Evolutionary conservation across 2,888 invertebrate species (phyloP).

Genomic region (Halictus quadricinctus): DNA sequence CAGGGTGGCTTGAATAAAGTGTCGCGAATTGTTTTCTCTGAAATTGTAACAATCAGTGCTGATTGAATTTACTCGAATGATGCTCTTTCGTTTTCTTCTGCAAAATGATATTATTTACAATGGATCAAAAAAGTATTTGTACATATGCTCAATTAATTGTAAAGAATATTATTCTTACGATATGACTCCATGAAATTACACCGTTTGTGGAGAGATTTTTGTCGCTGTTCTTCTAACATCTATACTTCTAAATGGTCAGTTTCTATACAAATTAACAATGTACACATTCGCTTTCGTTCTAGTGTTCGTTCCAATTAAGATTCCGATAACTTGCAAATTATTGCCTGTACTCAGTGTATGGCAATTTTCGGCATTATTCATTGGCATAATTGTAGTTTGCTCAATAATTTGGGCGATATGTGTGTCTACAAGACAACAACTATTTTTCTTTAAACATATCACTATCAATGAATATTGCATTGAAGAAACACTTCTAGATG

Average conservation of each 20-base stretch:
- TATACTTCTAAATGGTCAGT: neutral
- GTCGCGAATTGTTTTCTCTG: neutral
- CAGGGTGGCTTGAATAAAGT: neutral
- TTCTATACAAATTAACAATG: neutral
- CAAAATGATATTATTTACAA: neutral
- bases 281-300: neutral
- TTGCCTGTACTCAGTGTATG: too few species aligned
- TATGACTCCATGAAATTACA: neutral
- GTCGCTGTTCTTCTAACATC: too few species aligned
- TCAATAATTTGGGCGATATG: neutral
- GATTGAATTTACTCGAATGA: neutral
- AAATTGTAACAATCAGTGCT: neutral
- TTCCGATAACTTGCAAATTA: too few species aligned
- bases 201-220: neutral
- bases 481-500: neutral
- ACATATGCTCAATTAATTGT: neutral
- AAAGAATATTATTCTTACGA: neutral
- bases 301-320: too few species aligned
- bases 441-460: neutral
- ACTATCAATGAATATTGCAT: neutral
- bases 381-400: too few species aligned
- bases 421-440: too few species aligned
- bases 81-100: neutral
- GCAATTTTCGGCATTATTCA: too few species aligned
- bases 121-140: neutral